phyloP scores from a whole-genome alignment of 2,797 vertebrate species.

The Hypotaenidia philippensis region DNA sequence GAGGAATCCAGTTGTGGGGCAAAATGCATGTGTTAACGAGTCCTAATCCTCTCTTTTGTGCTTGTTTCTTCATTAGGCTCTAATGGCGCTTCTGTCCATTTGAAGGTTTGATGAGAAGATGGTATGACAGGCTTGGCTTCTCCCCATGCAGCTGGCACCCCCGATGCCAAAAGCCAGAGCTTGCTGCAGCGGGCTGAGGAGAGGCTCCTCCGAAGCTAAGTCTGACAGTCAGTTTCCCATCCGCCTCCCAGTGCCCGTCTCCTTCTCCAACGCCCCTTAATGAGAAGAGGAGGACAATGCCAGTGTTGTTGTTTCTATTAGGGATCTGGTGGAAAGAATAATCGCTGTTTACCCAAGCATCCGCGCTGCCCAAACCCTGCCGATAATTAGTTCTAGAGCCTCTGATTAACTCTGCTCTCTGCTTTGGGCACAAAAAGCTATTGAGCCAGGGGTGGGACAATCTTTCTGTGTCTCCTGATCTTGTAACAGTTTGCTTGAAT shows the following conservation, averaged over 20 bases:
- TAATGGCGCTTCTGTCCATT: conserved; percentile 67
- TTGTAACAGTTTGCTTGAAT: conserved; percentile 64
- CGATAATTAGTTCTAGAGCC: conserved; percentile 83
- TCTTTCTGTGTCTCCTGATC: conserved; percentile 49
- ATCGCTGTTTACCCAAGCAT: conserved; percentile 90
- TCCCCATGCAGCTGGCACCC: conserved; percentile 82
- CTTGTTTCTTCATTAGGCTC: conserved; percentile 88
- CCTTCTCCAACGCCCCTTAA: conserved; percentile 82
- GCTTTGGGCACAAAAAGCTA: conserved; percentile 80
- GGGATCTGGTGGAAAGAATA: conserved; percentile 86
- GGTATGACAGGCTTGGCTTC: conserved; percentile 90
- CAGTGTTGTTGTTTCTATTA: conserved; percentile 87
- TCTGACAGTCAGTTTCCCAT: conserved; percentile 85
- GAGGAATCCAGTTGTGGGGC: background rate
- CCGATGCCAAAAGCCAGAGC: conserved; percentile 82
- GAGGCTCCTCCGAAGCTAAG: conserved; percentile 75
- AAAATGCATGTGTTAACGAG: conserved; percentile 84
- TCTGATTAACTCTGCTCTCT: conserved; percentile 87
- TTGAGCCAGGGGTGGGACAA: conserved; percentile 74
- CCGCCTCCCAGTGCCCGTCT: conserved; percentile 75
- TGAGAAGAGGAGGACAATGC: conserved; percentile 90
- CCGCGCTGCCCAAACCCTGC: conserved; percentile 80
- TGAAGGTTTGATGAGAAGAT: conserved; percentile 89
- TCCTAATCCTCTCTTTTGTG: conserved; percentile 88
- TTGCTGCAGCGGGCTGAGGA: conserved; percentile 82